Evolutionary conservation across 1,140 invertebrate genomes (phyloP).

Genomic region (Eurosta solidaginis): DNA sequence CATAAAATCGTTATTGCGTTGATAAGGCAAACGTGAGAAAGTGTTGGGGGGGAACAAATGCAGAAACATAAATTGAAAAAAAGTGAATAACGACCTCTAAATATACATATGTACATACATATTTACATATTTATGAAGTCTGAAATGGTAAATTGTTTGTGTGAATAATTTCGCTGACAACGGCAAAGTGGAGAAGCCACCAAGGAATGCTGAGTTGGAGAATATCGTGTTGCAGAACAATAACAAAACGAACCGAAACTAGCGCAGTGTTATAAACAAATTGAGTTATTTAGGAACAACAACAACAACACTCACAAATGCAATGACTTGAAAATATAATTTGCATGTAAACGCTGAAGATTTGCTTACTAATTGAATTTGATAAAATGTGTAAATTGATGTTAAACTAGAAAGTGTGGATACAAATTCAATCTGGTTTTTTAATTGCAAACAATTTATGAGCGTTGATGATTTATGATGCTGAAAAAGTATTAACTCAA

Average conservation of each 20-base stretch:
- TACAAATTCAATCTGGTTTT: background rate
- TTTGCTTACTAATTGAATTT: background rate
- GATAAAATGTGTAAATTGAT: constrained; percentile 23
- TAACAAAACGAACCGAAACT: background rate
- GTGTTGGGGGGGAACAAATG: too few species aligned
- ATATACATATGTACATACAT: too few species aligned
- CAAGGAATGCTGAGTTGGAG: background rate
- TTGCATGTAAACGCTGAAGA: background rate
- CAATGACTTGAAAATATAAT: background rate
- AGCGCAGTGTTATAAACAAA: background rate
- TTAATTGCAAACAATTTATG: background rate
- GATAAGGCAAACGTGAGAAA: background rate
- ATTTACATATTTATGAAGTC: too few species aligned
- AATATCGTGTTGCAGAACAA: background rate
- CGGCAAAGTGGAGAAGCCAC: background rate
- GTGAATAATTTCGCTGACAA: background rate
- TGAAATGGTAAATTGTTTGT: too few species aligned
- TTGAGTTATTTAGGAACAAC: background rate
- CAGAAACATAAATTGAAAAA: too few species aligned
- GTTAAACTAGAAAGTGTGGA: constrained; percentile 1
- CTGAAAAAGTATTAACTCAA: background rate
- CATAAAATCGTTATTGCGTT: too few species aligned
- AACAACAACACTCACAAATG: background rate
- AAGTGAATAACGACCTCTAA: too few species aligned
- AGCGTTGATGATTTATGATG: background rate